Base-by-base conservation (phyloP, 2,797 vertebrate species). In the Coregonus ussuriensis region DNA sequence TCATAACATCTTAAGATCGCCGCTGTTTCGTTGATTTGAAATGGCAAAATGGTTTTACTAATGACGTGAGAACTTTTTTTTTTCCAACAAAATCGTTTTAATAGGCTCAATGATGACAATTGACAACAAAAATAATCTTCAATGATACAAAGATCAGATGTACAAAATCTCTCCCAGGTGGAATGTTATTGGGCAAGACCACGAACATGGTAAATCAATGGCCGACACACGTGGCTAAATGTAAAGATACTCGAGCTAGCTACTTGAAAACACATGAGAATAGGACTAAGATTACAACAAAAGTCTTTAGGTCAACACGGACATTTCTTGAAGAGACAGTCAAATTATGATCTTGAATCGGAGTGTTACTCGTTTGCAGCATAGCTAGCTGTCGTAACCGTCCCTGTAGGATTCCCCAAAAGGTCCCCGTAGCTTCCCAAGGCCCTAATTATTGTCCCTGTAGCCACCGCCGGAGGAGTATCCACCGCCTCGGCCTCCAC, bases 101-200 rank as follows among this genome's bases (percentile, higher is more conserved):
- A 99, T 99, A 96, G 94, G 97, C 97, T 98, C 97, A 97, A 97
- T 98, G 93, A 99, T 98, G 96, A 96, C 95, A 94, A 95, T 96
- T 96, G 95, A 97, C 96, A 97, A 95, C 56, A 63, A 63, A 47
- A 90, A 91, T 93, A 89, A 94, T 88, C 93, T 88, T n/a, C n/a
- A n/a, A n/a, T n/a, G n/a, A n/a, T n/a, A 92, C 96, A 98, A 96
- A 94, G 92, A 97, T 97, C 95, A 96, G 92, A 95, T 94, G 96
- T 95, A 95, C 94, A 96, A 93, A 95, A 95, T 88, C 89, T 89
- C 91, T 93, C 95, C 96, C 94, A 94, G 92, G 94, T 95, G 95
- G 95, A 94, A 95, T 95, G 95, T 88, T 90, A 80, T 87, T 90
- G 86, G 91, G 86, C 88, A 89, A 63, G 90, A 79, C 81, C 78